These are phyloP conservation scores for Metacarcinus magister DNA, from an alignment of 2,888 invertebrate genomes.

Conservation along the genomic window DNA sequence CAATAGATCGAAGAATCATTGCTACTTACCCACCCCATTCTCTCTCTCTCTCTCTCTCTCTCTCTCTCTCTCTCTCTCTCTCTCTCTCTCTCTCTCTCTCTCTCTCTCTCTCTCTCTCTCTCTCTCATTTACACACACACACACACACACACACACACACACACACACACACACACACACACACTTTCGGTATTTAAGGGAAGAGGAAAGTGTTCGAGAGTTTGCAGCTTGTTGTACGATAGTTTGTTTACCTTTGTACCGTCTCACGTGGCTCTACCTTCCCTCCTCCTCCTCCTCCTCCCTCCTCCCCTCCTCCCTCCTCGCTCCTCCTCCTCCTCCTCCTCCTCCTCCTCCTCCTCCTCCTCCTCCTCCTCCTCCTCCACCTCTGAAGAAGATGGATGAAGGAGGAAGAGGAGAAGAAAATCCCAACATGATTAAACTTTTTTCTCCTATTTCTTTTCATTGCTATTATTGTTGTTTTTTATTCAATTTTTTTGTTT, in stretches of 20 bases:
- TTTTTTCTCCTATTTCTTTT: neutral
- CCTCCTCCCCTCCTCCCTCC: too few species aligned
- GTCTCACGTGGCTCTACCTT: neutral
- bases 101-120: conserved; percentile 30
- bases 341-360: conserved; percentile 2
- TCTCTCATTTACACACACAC: neutral
- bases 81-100: conserved; percentile 55
- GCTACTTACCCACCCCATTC: neutral
- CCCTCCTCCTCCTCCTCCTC: neutral
- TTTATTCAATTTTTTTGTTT: neutral
- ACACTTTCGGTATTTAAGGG: too few species aligned
- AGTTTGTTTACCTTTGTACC: neutral
- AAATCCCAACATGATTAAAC: neutral
- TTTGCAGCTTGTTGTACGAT: neutral
- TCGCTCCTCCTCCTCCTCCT: neutral
- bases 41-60: neutral
- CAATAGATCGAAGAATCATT: neutral
- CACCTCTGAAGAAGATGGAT: neutral
- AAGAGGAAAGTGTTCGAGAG: neutral
- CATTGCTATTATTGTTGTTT: neutral
- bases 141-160: neutral
- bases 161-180: neutral
- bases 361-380: conserved; percentile 2
- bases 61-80: conserved; percentile 35
- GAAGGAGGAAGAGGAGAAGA: neutral